Conservation (phyloP, 2,888 invertebrate genomes). For the Lamellibrachia columna region DNA sequence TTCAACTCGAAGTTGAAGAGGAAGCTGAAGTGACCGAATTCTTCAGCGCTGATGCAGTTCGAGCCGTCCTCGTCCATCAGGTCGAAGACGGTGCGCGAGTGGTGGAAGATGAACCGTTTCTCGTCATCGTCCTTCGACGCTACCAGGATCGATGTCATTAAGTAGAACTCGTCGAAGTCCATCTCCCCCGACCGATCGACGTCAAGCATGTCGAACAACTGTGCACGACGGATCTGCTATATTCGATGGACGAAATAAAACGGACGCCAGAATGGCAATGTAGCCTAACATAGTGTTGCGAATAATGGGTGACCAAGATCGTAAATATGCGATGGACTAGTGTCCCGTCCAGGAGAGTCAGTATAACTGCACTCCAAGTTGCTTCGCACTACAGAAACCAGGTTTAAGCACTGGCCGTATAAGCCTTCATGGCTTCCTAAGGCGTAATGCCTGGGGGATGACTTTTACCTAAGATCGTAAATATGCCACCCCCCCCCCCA, state of each 20-base stretch:
- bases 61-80: constrained; percentile 57
- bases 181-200: constrained; percentile 57
- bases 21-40: constrained; percentile 48
- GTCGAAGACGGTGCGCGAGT: constrained; percentile 56
- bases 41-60: constrained; percentile 21
- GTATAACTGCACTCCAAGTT: too few species aligned
- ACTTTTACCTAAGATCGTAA: too few species aligned
- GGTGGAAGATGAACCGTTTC: constrained; percentile 58
- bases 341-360: too few species aligned
- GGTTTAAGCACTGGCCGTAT: too few species aligned
- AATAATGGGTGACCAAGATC: too few species aligned
- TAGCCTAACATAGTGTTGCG: neutral
- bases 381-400: too few species aligned
- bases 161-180: constrained; percentile 60
- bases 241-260: neutral
- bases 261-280: neutral
- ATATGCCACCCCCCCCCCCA: too few species aligned
- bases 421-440: too few species aligned
- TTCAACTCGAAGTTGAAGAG: constrained; percentile 52
- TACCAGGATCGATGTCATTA: constrained; percentile 55
- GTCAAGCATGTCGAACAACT: constrained; percentile 56
- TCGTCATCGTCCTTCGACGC: constrained; percentile 55
- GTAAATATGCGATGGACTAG: too few species aligned
- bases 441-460: too few species aligned
- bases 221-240: constrained; percentile 19